These are phyloP conservation scores for Pyrgilauda ruficollis DNA, from an alignment of 2,113 vertebrate species.

Conservation along the genomic window DNA sequence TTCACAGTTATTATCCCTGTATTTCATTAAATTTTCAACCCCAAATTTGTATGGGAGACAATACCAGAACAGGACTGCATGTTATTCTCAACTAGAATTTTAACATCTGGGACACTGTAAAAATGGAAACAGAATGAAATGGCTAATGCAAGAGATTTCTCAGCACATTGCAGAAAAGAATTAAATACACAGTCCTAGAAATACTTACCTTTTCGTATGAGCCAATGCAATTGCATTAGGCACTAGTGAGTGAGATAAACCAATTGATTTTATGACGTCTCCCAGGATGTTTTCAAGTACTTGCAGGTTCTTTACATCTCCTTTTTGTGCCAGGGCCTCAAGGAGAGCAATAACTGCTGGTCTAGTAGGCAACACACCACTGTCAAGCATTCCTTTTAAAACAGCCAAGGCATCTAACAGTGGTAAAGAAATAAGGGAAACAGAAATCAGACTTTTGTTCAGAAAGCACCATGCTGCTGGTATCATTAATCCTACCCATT, in stretches of 20 bases:
- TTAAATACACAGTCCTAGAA: neutral
- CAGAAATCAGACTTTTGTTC: neutral
- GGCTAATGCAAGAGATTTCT: neutral
- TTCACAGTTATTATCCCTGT: neutral
- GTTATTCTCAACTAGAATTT: neutral
- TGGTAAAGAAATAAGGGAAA: neutral
- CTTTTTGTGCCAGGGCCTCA: slow-evolving; percentile 74
- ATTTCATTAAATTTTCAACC: neutral
- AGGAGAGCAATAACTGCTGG: slow-evolving; percentile 71
- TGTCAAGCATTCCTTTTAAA: slow-evolving; percentile 73
- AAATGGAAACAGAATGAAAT: neutral
- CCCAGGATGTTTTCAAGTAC: slow-evolving; percentile 73
- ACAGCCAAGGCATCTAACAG: slow-evolving; percentile 76
- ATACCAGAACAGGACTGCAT: neutral
- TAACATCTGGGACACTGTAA: neutral
- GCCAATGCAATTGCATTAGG: slow-evolving; percentile 83
- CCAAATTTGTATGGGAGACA: neutral
- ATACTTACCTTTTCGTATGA: slow-evolving; percentile 85
- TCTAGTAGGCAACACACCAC: slow-evolving; percentile 60
- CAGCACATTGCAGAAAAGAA: neutral
- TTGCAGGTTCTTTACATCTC: slow-evolving; percentile 76
- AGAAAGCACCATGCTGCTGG: neutral
- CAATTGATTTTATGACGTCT: slow-evolving; percentile 2
- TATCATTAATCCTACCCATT: neutral
- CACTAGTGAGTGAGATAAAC: slow-evolving; percentile 79